A percentile compares a stretch with the other conserved stretches of the same genome.
These are phyloP conservation scores for Todus mexicanus DNA, from an alignment of 2,797 vertebrate genomes.

Conservation along the genomic window DNA sequence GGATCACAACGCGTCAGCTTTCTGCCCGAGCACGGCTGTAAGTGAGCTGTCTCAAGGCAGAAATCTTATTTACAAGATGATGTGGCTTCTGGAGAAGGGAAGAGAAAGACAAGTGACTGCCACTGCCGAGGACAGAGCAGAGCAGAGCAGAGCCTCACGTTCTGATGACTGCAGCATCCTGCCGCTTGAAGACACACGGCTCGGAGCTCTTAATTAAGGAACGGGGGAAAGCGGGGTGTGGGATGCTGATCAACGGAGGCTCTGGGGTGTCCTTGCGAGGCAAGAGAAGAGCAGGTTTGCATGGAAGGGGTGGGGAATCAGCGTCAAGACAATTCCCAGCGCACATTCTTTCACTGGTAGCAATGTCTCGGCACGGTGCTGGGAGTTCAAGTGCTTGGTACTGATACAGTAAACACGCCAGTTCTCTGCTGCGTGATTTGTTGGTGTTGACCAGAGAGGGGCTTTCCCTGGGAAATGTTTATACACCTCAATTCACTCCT, in stretches of 20 bases:
- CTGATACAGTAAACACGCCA: neutral
- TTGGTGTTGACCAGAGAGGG: neutral
- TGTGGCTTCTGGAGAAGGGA: neutral
- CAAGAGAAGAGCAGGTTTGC: neutral
- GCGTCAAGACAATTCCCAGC: neutral
- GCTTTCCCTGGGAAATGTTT: neutral
- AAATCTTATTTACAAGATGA: slow-evolving; percentile 34
- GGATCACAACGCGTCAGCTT: neutral
- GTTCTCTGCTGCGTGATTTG: neutral
- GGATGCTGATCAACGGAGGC: neutral
- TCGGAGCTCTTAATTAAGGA: neutral
- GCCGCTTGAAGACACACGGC: neutral
- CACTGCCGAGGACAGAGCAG: neutral
- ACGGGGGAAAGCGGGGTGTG: neutral
- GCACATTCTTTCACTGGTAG: neutral
- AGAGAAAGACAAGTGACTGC: neutral
- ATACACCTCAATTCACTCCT: neutral
- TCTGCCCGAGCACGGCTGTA: neutral
- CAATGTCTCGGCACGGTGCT: neutral
- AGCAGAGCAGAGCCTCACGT: neutral
- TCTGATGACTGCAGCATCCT: neutral
- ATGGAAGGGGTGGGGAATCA: neutral
- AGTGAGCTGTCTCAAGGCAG: slow-evolving; percentile 30
- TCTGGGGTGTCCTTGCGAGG: neutral
- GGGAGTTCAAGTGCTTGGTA: neutral